phyloP scores from a whole-genome alignment of 2,888 invertebrate genomes.

The Oeneis ivallda region DNA sequence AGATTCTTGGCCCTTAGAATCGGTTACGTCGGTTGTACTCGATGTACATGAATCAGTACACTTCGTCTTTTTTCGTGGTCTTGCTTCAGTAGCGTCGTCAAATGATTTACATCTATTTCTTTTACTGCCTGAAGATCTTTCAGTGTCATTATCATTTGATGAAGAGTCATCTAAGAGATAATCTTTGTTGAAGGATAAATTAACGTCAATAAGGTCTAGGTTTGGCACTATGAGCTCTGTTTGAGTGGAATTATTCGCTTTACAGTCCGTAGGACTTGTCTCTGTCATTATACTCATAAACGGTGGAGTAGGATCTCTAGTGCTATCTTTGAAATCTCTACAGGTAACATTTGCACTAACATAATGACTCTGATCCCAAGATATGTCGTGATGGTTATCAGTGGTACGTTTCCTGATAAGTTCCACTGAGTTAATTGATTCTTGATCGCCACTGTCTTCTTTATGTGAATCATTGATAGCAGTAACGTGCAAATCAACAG shows the following conservation, averaged over 20 bases:
- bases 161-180: conserved; percentile 52
- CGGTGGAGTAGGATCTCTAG: conserved; percentile 56
- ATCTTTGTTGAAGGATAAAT: conserved; percentile 61
- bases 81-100: conserved; percentile 52
- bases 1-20: conserved; percentile 49
- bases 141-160: conserved; percentile 53
- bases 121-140: conserved; percentile 54
- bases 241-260: conserved; percentile 57
- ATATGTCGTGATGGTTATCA: conserved; percentile 54
- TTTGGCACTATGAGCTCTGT: conserved; percentile 54
- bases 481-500: conserved; percentile 22
- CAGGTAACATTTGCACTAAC: conserved; percentile 40
- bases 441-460: conserved; percentile 28
- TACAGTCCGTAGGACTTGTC: conserved; percentile 49
- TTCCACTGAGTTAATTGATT: conserved; percentile 58
- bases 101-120: conserved; percentile 59
- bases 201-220: conserved; percentile 54
- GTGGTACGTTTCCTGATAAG: conserved; percentile 60
- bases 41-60: conserved; percentile 57
- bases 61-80: conserved; percentile 66
- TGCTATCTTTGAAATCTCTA: conserved; percentile 51
- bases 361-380: conserved; percentile 62
- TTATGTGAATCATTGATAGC: conserved; percentile 45
- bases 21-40: conserved; percentile 56
- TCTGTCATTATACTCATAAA: conserved; percentile 62